Base-by-base conservation (phyloP, 2,113 vertebrate genomes). In the Oceanites oceanicus region DNA sequence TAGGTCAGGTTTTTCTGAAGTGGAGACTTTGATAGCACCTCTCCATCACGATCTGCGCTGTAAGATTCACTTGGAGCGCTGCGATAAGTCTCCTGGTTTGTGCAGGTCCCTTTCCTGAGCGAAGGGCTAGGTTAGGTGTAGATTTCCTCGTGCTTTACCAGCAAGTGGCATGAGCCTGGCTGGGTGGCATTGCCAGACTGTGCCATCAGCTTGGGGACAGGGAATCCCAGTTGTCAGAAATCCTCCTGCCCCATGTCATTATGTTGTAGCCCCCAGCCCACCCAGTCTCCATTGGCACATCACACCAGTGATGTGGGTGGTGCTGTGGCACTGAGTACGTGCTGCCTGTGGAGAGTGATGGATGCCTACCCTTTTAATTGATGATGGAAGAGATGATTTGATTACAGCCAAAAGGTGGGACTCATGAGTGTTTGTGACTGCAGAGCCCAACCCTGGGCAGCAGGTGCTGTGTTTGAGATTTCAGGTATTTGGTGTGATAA, bases 211-310 rank as follows among this genome's bases (percentile, higher is more conserved):
- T 4, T 29, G 76, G 53, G 53, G 36, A 34, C 38, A 44, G 65
- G 50, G 30, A 45, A n/a, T 26, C 34, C 67, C 62, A 50, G 29
- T 67, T 58, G 17, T 50, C 29, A 83, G 55, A 77, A 74, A 38
- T 62, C 70, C 16, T 83, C 42, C 58, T 81, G 63, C 19, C 38
- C 45, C 0, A 2, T 47, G 40, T 63, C 0, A 0, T 38, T 63
- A 32, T 68, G 65, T 32, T 78, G 71, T 55, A 86, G 50, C 16
- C 30, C 32, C 40, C 40, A 66, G 26, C 36, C 13, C 58, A 45
- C 19, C 32, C 49, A 13, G 44, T 53, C 38, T 84, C 17, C 63
- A 11, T 6, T 45, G 72, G 44, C 44, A 42, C 7, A 5, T 50
- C 2, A 10, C 78, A 53, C 32, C 62, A 66, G 55, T 40, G 5